Evolutionary conservation across 2,888 invertebrate species (phyloP).

Genomic region (Timema cristinae): DNA sequence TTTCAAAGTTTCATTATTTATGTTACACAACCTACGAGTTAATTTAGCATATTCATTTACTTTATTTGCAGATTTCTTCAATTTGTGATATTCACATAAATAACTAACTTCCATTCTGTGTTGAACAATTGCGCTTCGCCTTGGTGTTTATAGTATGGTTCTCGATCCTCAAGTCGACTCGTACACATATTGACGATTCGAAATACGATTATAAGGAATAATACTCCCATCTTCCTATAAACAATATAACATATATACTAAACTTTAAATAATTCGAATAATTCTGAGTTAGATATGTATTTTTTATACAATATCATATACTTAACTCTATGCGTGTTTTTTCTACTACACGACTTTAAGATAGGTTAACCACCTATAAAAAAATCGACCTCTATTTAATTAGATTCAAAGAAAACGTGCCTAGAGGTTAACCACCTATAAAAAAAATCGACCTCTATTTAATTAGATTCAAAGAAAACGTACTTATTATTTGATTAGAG

Average conservation of each 20-base stretch:
- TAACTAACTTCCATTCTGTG: not conserved
- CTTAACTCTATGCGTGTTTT: too few relatives aligned
- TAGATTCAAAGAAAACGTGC: too few relatives aligned
- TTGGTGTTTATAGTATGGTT: not conserved
- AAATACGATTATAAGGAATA: not conserved
- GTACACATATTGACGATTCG: not conserved
- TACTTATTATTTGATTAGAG: too few relatives aligned
- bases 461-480: too few relatives aligned
- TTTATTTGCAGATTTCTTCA: not conserved
- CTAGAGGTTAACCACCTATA: too few relatives aligned
- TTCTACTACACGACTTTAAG: too few relatives aligned
- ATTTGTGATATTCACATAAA: not conserved
- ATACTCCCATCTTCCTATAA: conserved; percentile 1
- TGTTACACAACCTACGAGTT: not conserved
- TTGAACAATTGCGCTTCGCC: conserved; percentile 6
- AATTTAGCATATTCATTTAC: not conserved
- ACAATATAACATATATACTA: not conserved
- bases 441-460: too few relatives aligned
- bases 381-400: too few relatives aligned
- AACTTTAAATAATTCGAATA: not conserved
- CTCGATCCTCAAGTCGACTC: not conserved
- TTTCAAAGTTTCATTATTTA: not conserved
- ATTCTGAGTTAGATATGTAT: too few relatives aligned
- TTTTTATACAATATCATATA: too few relatives aligned
- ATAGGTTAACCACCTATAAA: too few relatives aligned